These are phyloP conservation scores for Porites rus DNA, from an alignment of 92 coral and sea anemone genomes.

Conservation along the genomic window DNA sequence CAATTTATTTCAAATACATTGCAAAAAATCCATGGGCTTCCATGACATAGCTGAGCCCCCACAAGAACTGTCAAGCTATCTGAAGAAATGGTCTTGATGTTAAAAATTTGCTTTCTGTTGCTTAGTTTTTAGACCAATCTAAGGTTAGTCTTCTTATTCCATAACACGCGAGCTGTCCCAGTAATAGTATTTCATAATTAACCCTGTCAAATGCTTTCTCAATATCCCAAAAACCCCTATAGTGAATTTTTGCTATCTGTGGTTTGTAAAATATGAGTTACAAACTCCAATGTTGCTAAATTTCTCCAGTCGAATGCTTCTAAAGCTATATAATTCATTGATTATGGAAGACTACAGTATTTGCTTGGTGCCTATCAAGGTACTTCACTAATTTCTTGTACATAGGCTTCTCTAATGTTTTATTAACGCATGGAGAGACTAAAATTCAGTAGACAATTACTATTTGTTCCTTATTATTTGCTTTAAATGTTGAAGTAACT, in stretches of 20 bases:
- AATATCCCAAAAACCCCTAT: slow-evolving; percentile 12
- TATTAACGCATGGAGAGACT: slow-evolving; percentile 26
- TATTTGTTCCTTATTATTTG: slow-evolving; percentile 24
- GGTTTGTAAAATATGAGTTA: not conserved
- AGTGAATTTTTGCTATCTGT: not conserved
- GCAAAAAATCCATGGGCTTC: too few relatives aligned
- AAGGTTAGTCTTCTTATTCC: slow-evolving; percentile 5
- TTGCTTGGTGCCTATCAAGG: slow-evolving; percentile 13
- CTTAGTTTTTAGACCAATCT: slow-evolving; percentile 4
- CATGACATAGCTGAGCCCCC: not conserved
- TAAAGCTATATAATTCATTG: slow-evolving; percentile 4
- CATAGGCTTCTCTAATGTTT: slow-evolving; percentile 34
- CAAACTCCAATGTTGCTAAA: not conserved
- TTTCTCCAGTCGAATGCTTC: not conserved
- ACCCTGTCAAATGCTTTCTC: slow-evolving; percentile 14
- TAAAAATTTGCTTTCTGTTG: slow-evolving; percentile 18
- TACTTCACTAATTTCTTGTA: slow-evolving; percentile 11
- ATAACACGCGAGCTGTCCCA: not conserved
- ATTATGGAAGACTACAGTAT: not conserved
- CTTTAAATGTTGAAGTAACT: slow-evolving; percentile 30
- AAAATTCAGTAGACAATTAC: slow-evolving; percentile 27
- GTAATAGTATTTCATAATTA: not conserved
- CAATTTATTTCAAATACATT: too few relatives aligned
- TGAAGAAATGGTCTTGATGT: not conserved
- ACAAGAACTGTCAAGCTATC: slow-evolving; percentile 8